phyloP scores from a whole-genome alignment of 2,113 vertebrate species.

The Pelodiscus sinensis region DNA sequence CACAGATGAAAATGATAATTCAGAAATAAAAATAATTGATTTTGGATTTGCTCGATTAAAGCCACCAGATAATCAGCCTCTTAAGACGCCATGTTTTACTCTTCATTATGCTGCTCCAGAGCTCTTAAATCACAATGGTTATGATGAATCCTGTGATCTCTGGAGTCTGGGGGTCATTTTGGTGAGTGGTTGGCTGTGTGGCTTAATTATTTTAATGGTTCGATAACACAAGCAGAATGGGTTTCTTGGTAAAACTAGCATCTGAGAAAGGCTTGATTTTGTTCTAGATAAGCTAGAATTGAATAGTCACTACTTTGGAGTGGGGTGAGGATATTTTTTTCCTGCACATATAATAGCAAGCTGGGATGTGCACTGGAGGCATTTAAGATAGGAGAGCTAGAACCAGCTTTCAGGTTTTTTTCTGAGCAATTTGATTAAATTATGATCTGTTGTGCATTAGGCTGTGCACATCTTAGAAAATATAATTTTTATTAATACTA shows the following conservation, averaged over 20 bases:
- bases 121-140: constrained; percentile 93
- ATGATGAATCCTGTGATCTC: constrained; percentile 97
- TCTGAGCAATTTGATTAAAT: neutral
- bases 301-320: neutral
- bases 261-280: neutral
- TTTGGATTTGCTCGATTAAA: constrained; percentile 97
- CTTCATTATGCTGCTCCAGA: constrained; percentile 96
- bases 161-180: constrained; percentile 98
- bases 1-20: constrained; percentile 94
- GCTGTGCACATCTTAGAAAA: neutral
- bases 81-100: constrained; percentile 98
- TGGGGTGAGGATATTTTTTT: neutral
- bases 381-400: neutral
- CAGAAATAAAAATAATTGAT: constrained; percentile 98
- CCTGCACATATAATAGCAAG: neutral
- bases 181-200: constrained; percentile 80
- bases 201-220: neutral
- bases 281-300: neutral
- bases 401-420: neutral
- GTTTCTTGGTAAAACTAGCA: neutral
- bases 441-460: neutral
- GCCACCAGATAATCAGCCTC: constrained; percentile 95
- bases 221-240: neutral
- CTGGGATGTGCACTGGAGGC: neutral
- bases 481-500: neutral